These are phyloP conservation scores for Equus przewalskii DNA, from an alignment of 2,113 vertebrate species.

Conservation along the genomic window DNA sequence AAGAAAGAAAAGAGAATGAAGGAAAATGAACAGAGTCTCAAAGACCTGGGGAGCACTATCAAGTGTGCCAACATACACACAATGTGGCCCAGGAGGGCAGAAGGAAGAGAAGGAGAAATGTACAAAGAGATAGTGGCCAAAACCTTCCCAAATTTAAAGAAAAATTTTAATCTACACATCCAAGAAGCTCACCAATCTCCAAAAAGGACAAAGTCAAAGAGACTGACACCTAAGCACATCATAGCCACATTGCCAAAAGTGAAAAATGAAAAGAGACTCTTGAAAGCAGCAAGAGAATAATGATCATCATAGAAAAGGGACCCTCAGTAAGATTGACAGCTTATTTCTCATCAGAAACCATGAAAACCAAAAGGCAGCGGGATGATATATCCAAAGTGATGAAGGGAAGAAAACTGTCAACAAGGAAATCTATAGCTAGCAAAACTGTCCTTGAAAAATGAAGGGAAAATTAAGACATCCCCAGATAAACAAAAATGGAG, in stretches of 20 bases:
- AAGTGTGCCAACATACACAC: background rate
- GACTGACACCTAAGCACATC: background rate
- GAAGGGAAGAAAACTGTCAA: background rate
- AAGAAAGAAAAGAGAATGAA: background rate
- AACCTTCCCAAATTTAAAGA: background rate
- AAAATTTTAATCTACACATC: background rate
- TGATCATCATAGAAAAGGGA: background rate
- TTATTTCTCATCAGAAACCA: background rate
- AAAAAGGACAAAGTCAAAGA: background rate
- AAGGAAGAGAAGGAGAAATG: background rate
- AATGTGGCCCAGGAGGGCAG: background rate
- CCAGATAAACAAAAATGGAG: background rate
- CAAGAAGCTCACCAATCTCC: background rate
- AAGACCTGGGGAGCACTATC: background rate
- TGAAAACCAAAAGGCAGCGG: background rate
- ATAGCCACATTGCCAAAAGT: background rate
- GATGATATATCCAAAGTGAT: background rate
- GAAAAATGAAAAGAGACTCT: background rate
- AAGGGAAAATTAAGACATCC: background rate
- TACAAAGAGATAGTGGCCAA: background rate
- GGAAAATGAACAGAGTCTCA: background rate
- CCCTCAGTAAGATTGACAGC: background rate
- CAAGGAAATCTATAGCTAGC: background rate
- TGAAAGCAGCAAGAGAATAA: background rate
- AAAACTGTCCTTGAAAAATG: background rate